These are phyloP conservation scores for Solea solea DNA, from an alignment of 2,113 vertebrate species.

Conservation along the genomic window DNA sequence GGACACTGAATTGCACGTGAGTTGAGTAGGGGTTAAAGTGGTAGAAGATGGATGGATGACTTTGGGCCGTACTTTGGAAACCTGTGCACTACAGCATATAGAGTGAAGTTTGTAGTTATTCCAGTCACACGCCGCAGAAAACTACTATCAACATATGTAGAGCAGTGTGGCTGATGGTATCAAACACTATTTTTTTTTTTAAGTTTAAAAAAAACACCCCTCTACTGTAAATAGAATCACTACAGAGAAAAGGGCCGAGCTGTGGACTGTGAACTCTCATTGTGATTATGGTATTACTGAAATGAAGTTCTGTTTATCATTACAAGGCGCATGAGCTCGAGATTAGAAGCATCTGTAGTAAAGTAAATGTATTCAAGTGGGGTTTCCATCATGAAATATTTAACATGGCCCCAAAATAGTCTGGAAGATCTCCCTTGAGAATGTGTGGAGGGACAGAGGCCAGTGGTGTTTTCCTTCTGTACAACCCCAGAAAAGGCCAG, in stretches of 20 bases:
- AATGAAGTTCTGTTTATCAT: background rate
- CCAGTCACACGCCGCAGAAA: no score
- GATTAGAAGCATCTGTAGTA: conserved; percentile 48
- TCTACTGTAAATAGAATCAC: background rate
- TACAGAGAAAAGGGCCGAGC: background rate
- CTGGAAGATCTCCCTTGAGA: conserved; percentile 31
- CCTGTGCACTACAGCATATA: no score
- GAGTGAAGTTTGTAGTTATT: no score
- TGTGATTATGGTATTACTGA: background rate
- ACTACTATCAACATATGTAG: no score
- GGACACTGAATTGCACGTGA: no score
- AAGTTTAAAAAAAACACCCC: no score
- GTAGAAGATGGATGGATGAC: no score
- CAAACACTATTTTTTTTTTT: no score
- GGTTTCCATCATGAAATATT: conserved; percentile 46
- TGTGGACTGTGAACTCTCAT: background rate
- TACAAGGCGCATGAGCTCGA: conserved; percentile 10
- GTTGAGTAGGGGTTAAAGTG: no score
- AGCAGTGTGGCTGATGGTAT: no score
- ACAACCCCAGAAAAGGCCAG: conserved; percentile 32
- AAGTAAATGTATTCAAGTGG: conserved; percentile 17
- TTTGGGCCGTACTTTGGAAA: no score
- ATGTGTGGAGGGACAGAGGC: conserved; percentile 19
- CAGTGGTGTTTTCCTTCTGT: conserved; percentile 28
- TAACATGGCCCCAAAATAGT: conserved; percentile 25